These are phyloP conservation scores for Phania funesta DNA, from an alignment of 2,888 invertebrate species.

Conservation along the genomic window DNA sequence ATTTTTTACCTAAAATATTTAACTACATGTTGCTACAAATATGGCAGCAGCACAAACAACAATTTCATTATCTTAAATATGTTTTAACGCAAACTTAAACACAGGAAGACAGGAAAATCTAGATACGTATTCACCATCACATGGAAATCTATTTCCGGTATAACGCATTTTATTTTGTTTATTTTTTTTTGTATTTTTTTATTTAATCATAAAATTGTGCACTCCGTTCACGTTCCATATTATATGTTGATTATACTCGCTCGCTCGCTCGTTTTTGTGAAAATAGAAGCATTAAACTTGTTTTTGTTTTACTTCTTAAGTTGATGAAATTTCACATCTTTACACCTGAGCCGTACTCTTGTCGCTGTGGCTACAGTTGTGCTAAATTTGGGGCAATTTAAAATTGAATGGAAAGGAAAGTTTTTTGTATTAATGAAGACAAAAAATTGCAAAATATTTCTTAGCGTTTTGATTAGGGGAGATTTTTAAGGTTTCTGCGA, in stretches of 20 bases:
- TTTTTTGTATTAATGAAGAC: no score
- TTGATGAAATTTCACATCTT: conserved; percentile 33
- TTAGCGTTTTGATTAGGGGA: no score
- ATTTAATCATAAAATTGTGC: conserved; percentile 54
- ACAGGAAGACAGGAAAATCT: background rate
- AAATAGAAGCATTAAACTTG: conserved; percentile 17
- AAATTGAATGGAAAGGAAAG: no score
- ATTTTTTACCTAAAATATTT: background rate
- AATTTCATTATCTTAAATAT: conserved; percentile 50
- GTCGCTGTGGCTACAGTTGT: conserved; percentile 6
- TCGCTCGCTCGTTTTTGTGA: conserved; percentile 9
- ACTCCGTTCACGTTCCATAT: conserved; percentile 60
- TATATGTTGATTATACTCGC: conserved; percentile 55
- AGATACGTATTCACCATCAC: conserved; percentile 1
- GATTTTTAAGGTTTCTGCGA: no score
- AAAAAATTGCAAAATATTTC: no score
- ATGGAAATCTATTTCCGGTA: conserved; percentile 39
- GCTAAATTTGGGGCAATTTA: background rate
- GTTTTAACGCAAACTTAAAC: conserved; percentile 4
- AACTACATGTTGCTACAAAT: conserved; percentile 32
- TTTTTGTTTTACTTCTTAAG: conserved; percentile 30
- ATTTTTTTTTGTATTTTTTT: background rate
- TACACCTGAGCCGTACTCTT: conserved; percentile 48
- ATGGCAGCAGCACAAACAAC: conserved; percentile 41
- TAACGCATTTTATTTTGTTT: conserved; percentile 47